Base-by-base conservation (phyloP, 2,797 vertebrate genomes). In the Cossypha polioptera region DNA sequence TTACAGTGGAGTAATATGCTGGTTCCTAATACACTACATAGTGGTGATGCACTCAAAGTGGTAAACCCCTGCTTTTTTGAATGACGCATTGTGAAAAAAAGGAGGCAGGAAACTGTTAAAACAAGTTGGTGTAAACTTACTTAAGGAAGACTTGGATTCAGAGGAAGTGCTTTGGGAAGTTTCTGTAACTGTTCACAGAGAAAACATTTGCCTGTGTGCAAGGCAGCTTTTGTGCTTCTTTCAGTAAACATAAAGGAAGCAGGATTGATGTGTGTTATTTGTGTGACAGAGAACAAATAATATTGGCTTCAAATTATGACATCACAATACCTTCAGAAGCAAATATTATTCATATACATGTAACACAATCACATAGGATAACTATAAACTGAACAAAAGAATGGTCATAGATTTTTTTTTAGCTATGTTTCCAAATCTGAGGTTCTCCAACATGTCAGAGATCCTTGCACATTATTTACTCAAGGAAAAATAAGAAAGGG, bases 91-190 rank as follows among this genome's bases (percentile, higher is more conserved):
- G 14, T 91, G 78, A 68, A 82, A 88, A 89, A 89, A 72, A 15
- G 29, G 65, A 93, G 79, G 21, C 84, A 94, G 92, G 92, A 95
- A 95, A 90, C 63, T 22, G 77, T 82, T 69, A 83, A 54, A 93
- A 95, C 57, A 91, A 75, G 29, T 35, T 54, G n/a, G 21, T 61
- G 51, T 81, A 80, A 86, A 80, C n/a, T 54, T 86, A 50, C 0
- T 1, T n/a, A 42, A 72, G 42, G 69, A 90, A 83, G 42, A 67
- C 29, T 71, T 83, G 36, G 68, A 86, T 74, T 68, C 57, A 74
- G 73, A 75, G 73, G 72, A 88, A 81, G 42, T 47, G 5, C 35
- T 36, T 4, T 88, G 80, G 54, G 58, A 90, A 93, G 24, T 54
- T 94, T 88, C 54, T 84, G 62, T 58, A 86, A 67, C 9, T n/a